These are phyloP conservation scores for Brevipalpus yothersi DNA, from an alignment of 1,140 invertebrate species.

Conservation along the genomic window DNA sequence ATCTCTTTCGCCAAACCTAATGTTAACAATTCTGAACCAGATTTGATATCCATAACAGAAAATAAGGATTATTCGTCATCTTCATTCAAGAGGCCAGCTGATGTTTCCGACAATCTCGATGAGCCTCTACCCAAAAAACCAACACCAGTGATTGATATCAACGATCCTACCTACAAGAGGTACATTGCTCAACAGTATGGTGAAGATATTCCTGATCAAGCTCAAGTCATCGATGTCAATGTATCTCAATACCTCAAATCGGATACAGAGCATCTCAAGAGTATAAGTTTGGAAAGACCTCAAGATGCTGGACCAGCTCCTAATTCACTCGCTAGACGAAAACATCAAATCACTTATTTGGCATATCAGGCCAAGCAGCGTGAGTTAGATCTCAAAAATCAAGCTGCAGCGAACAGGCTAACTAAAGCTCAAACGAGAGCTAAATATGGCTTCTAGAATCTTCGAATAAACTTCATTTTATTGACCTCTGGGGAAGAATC, in stretches of 20 bases:
- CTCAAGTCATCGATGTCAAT: conserved; percentile 6
- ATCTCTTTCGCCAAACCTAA: not conserved
- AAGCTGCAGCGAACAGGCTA: conserved; percentile 66
- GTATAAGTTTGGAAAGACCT: conserved; percentile 2
- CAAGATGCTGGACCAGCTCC: not conserved
- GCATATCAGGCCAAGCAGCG: conserved; percentile 80
- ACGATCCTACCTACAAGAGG: not conserved
- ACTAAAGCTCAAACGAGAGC: conserved; percentile 47
- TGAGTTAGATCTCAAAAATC: conserved; percentile 72
- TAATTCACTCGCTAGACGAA: conserved; percentile 21
- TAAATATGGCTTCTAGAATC: conserved; percentile 25
- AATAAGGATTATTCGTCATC: not conserved
- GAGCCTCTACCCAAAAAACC: not conserved
- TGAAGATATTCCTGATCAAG: conserved; percentile 3
- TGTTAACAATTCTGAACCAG: not conserved
- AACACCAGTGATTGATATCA: not conserved
- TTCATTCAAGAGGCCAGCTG: not conserved
- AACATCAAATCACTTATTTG: conserved; percentile 89
- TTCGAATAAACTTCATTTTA: too few relatives aligned
- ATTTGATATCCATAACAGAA: not conserved
- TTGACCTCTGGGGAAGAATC: too few relatives aligned
- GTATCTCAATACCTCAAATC: not conserved
- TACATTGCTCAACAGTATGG: conserved; percentile 7
- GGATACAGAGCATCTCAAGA: conserved; percentile 4
- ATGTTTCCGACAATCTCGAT: not conserved